Base-by-base conservation (phyloP, 2,113 vertebrate genomes). In the Cavia aperea region DNA sequence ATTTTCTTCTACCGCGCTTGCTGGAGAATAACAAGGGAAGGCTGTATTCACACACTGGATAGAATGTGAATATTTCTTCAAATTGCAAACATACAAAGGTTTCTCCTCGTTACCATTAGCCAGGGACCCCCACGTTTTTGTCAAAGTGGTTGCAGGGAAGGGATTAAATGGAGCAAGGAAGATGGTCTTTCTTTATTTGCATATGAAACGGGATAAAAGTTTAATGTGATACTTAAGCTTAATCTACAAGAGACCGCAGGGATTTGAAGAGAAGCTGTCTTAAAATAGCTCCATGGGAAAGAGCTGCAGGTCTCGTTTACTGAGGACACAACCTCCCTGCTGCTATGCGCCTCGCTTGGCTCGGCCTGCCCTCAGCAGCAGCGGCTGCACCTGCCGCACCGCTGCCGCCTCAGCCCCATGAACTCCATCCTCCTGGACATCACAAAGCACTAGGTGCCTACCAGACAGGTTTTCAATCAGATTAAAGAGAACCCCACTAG, bases 281-380 rank as follows among this genome's bases (percentile, higher is more conserved):
- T 66, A 91, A 92, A 94, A 95, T 66, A 95, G 51, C 83, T 94
- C 75, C 95, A 83, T 10, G 92, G 85, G 68, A 94, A 68, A 95
- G 81, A 79, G 82, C 68, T 46, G 88, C 58, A 5, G 19, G 89
- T 56, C 4, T 0, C 49, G 4, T 58, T 51, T 82, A 78, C 65
- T 68, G 88, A 85, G n/a, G 73, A 39, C 15, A 51, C 56, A 24
- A 21, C 23, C 36, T 79, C 29, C 72, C 51, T 63, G 78, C 85
- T 65, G 46, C 16, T 31, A n/a, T 5, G 4, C 10, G 58, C n/a
- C 36, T 79, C 23, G 29, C 51, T 70, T 9, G 90, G 24, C 72
- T 77, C 65, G 6, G 33, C 68, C 49, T 86, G 19, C 3, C 54
- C 54, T 56, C 26, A 43, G 7, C 68, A 84, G 63, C 2, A 63